These are phyloP conservation scores for Aleadryas rufinucha DNA, from an alignment of 2,113 vertebrate genomes.

Conservation along the genomic window DNA sequence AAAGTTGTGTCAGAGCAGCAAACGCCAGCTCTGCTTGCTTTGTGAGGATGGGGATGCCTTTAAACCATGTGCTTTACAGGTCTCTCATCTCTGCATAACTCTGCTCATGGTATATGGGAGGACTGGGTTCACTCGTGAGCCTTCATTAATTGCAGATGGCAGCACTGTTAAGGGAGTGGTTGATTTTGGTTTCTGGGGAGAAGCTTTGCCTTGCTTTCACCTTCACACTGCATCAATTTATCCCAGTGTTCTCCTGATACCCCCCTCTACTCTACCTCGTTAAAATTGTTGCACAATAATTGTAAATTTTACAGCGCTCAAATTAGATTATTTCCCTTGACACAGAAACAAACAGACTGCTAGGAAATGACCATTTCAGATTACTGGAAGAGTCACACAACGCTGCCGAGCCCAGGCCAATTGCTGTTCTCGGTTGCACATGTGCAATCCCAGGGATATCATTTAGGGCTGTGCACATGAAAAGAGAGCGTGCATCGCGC, in stretches of 20 bases:
- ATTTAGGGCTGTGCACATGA: not conserved
- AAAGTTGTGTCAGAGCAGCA: not conserved
- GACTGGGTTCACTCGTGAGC: not conserved
- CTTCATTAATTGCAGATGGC: slow-evolving; percentile 6
- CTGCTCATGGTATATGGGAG: not conserved
- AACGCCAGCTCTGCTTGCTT: not conserved
- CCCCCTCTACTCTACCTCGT: accelerated
- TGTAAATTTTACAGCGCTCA: slow-evolving; percentile 19
- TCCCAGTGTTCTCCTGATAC: not conserved
- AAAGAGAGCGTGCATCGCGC: accelerated
- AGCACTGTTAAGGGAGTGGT: not conserved
- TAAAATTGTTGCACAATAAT: slow-evolving; percentile 52
- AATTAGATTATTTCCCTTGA: slow-evolving; percentile 61
- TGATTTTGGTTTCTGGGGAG: not conserved
- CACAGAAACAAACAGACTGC: slow-evolving; percentile 54
- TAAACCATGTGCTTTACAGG: not conserved
- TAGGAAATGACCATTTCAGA: slow-evolving; percentile 63
- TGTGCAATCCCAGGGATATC: not conserved
- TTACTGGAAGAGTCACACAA: slow-evolving; percentile 51
- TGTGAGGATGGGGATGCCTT: not conserved
- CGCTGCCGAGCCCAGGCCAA: not conserved
- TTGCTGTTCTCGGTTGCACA: not conserved
- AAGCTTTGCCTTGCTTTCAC: slow-evolving; percentile 14
- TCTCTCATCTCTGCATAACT: not conserved
- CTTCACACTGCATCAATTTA: not conserved